Evolutionary conservation across 1,140 invertebrate genomes (phyloP).

Genomic region (Manduca sexta): DNA sequence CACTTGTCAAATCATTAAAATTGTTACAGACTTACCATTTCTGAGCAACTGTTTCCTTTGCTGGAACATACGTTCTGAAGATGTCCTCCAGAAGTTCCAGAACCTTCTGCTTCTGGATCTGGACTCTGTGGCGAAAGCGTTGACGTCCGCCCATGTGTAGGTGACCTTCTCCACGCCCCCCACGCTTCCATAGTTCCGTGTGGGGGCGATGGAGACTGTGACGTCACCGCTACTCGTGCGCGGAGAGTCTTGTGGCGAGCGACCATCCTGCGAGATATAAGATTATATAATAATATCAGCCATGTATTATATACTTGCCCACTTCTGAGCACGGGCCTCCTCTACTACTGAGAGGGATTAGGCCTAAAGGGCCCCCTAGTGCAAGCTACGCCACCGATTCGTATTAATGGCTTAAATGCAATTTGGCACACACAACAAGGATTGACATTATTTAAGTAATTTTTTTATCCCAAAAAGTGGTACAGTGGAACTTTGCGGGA

Average conservation of each 20-base stretch:
- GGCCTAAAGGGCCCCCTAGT: no score
- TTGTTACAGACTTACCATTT: conserved; percentile 71
- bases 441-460: no score
- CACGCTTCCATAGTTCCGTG: conserved; percentile 50
- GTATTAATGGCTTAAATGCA: no score
- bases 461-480: no score
- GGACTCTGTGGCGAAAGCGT: conserved; percentile 75
- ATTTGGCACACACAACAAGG: no score
- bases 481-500: no score
- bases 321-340: no score
- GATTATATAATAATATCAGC: not conserved
- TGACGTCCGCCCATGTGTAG: conserved; percentile 81
- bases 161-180: conserved; percentile 73
- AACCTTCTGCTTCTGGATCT: conserved; percentile 41
- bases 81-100: conserved; percentile 61
- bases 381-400: no score
- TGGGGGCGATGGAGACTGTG: conserved; percentile 32
- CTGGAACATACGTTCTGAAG: conserved; percentile 57
- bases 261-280: conserved; percentile 25
- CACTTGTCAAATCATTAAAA: no score
- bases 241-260: conserved; percentile 33
- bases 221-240: conserved; percentile 45
- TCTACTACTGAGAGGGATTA: no score
- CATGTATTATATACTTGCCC: no score
- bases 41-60: conserved; percentile 79